Base-by-base conservation (phyloP, 2,888 invertebrate genomes). In the Ferdinandea cuprea region DNA sequence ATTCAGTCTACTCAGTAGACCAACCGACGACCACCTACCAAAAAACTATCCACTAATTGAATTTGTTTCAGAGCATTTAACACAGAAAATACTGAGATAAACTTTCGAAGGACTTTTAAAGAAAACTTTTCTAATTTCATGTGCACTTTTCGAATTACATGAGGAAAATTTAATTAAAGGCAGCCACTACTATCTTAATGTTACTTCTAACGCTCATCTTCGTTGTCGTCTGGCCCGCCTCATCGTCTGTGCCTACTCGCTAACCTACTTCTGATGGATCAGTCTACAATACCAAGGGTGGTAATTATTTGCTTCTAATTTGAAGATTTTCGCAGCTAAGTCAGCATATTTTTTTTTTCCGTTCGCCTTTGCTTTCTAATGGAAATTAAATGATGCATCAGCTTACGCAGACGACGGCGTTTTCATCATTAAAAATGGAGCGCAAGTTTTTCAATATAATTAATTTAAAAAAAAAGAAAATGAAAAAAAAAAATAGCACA, bases 111-210 rank as follows among this genome's bases (percentile, higher is more conserved):
- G 76, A 81, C 71, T 76, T 46, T 59, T 56, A 40, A 66, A 44
- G 50, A 40, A 81, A 81, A 81, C 71, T 81, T 81, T 81, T 77
- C 81, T 81, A 81, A 81, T 81, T 81, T 77, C 81, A 77, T 81
- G 81, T 77, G 81, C 71, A 81, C 77, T 81, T 66, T 81, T 77
- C 81, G 54, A 56, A 81, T 81, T 81, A 81, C 76, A 81, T 72
- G 77, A 54, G 32, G 40, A 11, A 59, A 81, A 81, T 81, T 77
- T 81, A 81, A 81, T 81, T 81, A 81, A 77, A 81, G 71, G 32
- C 48, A 65, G 50, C 46, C 59, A 66, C 54, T 76, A 71, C 76
- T 81, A 59, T 76, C 71, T 71, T 58, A 81, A 54, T 76, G 69
- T 76, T 59, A 61, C 59, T 77, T 71, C 19, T 52, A 59, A 71